Evolutionary conservation across 2,797 vertebrate genomes (phyloP).

Genomic region (Allenopithecus nigroviridis): DNA sequence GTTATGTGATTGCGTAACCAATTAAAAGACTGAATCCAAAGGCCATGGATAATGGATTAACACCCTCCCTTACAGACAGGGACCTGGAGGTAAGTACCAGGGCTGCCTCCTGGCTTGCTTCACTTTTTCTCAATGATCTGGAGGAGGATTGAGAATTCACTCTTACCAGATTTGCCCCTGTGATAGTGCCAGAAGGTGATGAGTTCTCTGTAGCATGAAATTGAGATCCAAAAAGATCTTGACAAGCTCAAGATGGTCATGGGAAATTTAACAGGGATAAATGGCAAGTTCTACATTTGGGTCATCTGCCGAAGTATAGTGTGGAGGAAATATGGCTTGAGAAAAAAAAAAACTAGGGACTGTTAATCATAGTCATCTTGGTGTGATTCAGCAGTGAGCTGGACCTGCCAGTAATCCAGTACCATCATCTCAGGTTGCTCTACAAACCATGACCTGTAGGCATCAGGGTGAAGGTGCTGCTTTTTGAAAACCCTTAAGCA

Average conservation of each 20-base stretch:
- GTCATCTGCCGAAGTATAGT: background rate
- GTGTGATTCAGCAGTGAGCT: background rate
- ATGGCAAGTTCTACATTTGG: background rate
- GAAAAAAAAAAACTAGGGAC: background rate
- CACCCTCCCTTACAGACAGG: background rate
- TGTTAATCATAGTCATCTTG: background rate
- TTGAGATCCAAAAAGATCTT: background rate
- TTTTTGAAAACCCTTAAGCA: background rate
- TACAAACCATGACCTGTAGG: background rate
- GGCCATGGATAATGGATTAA: conserved; percentile 35
- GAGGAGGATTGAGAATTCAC: background rate
- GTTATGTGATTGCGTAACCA: conserved; percentile 45
- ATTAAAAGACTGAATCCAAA: conserved; percentile 41
- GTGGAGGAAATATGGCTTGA: background rate
- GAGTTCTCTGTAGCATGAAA: conserved; percentile 6
- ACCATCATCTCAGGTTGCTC: background rate
- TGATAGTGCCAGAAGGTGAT: background rate
- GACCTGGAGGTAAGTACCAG: background rate
- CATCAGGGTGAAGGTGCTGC: background rate
- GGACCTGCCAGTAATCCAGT: background rate
- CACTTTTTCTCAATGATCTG: conserved; percentile 26
- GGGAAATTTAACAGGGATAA: conserved; percentile 4
- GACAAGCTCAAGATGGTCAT: background rate
- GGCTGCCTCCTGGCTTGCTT: background rate
- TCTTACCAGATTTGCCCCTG: background rate